A percentile compares a stretch with the other conserved stretches of the same genome.
Conservation (phyloP, 2,797 vertebrate species). For the Setipinna tenuifilis region DNA sequence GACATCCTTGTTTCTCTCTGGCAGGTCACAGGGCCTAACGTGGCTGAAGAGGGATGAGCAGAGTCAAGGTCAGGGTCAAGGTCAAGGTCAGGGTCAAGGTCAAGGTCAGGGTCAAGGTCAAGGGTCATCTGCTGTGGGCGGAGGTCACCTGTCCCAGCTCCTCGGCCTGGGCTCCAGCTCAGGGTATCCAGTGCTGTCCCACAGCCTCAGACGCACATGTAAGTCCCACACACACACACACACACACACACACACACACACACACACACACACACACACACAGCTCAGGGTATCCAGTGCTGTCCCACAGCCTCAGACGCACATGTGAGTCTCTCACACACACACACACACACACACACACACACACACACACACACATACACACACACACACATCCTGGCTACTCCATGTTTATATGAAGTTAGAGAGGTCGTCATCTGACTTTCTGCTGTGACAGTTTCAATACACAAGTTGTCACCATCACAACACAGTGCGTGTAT, state of each 20-base stretch:
- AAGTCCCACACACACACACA: constrained; percentile 50
- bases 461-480: neutral
- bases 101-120: constrained; percentile 43
- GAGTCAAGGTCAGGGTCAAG: constrained; percentile 44
- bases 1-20: neutral
- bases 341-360: too few species aligned
- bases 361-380: too few species aligned
- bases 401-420: neutral
- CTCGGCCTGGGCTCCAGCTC: constrained; percentile 42
- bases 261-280: too few species aligned
- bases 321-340: constrained; percentile 67
- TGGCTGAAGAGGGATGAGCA: constrained; percentile 70
- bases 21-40: constrained; percentile 69
- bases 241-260: too few species aligned
- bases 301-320: constrained; percentile 63
- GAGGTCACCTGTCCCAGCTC: constrained; percentile 57
- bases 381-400: too few species aligned
- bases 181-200: constrained; percentile 57
- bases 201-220: constrained; percentile 71
- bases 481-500: neutral
- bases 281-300: constrained; percentile 52
- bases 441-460: neutral
- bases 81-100: constrained; percentile 20
- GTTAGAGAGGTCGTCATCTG: neutral
- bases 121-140: constrained; percentile 47